Conservation (phyloP, 1,140 invertebrate species). For the Apis mellifera region DNA sequence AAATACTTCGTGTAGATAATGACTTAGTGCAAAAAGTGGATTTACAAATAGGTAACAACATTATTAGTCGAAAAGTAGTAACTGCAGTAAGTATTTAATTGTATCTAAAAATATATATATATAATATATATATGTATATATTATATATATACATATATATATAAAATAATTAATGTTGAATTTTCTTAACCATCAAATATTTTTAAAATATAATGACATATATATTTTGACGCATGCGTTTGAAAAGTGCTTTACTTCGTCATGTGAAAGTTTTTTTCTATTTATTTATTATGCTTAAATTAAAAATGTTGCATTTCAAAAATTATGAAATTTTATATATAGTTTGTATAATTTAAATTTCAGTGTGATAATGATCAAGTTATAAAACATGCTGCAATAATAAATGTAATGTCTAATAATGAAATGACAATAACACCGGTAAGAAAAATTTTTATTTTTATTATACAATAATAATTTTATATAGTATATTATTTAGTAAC, state of each 20-base stretch:
- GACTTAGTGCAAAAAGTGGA: constrained; percentile 58
- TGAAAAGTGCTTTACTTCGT: not conserved
- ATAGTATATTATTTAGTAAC: not conserved
- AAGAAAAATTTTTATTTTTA: constrained; percentile 12
- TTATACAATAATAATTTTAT: not conserved
- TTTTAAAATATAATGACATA: not conserved
- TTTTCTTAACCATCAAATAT: not conserved
- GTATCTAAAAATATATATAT: no score
- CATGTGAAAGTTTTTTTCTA: not conserved
- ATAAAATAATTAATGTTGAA: not conserved
- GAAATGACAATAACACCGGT: constrained; percentile 69
- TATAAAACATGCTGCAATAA: constrained; percentile 58
- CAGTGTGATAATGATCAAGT: constrained; percentile 44
- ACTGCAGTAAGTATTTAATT: constrained; percentile 54
- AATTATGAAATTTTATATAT: not conserved
- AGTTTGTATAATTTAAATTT: constrained; percentile 21
- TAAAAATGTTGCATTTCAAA: not conserved
- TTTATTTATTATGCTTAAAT: not conserved
- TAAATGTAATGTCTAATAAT: constrained; percentile 54
- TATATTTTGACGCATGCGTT: constrained; percentile 3
- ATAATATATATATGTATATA: not conserved
- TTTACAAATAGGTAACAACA: constrained; percentile 64
- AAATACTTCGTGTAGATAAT: constrained; percentile 65
- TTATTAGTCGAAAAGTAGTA: constrained; percentile 50
- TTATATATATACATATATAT: no score